Conservation (phyloP, 1,140 invertebrate species). For the Drosophila gunungcola region DNA sequence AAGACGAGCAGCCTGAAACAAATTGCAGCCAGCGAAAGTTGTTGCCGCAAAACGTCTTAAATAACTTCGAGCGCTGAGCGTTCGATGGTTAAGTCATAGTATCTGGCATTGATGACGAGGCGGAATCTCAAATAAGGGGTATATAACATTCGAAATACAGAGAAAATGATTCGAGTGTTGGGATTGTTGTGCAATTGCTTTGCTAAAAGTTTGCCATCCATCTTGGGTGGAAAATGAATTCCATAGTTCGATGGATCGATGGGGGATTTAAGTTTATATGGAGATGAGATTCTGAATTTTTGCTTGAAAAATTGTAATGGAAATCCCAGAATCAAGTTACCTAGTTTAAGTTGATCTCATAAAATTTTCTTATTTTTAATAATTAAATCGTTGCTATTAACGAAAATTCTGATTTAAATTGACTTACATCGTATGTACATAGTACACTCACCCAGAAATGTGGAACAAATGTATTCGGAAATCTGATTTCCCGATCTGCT, state of each 20-base stretch:
- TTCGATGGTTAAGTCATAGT: conserved; percentile 10
- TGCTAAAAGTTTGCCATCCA: conserved; percentile 31
- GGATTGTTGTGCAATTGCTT: conserved; percentile 37
- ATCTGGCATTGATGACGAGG: conserved; percentile 22
- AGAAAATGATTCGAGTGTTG: conserved; percentile 21
- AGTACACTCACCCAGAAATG: conserved; percentile 94
- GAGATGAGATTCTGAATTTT: not conserved
- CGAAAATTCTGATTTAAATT: not conserved
- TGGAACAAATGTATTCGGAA: conserved; percentile 99
- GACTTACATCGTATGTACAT: not conserved
- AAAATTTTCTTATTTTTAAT: not conserved
- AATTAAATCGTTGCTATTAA: not conserved
- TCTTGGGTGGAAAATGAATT: conserved; percentile 20
- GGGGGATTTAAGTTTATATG: not conserved
- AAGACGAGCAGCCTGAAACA: conserved; percentile 23
- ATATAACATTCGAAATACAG: conserved; percentile 29
- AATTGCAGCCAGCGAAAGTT: conserved; percentile 46
- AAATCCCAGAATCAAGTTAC: not conserved
- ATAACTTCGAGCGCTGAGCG: conserved; percentile 38
- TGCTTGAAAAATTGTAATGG: not conserved
- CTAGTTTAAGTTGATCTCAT: not conserved
- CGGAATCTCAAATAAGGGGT: conserved; percentile 1
- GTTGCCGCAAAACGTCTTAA: conserved; percentile 54
- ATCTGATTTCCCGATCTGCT: conserved; percentile 99
- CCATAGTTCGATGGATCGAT: conserved; percentile 12